Base-by-base conservation (phyloP, 2,888 invertebrate genomes). In the Drosophila austrosaltans region DNA sequence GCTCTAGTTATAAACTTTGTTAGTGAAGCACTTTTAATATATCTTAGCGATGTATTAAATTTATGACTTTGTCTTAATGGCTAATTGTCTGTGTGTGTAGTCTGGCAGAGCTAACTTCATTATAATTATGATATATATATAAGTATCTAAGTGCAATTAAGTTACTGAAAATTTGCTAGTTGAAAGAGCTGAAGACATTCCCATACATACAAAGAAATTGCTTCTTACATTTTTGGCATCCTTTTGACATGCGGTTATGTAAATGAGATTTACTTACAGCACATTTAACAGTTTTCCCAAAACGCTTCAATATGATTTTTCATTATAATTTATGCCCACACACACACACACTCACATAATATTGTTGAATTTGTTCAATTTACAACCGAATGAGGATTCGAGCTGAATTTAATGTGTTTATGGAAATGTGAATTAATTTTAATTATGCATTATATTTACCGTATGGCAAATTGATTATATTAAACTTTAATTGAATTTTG, bases 31-130 rank as follows among this genome's bases (percentile, higher is more conserved):
- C 81, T 74, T 80, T 76, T 83, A 72, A 80, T 80, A 68, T 74
- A 72, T 65, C 25, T 68, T 54, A 58, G 64, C 54, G 53, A 56
- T 63, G 66, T 66, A 25, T 56, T 32, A 53, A 73, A 76, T 83
- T 87, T 83, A 82, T 76, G 75, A 32, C 69, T 56, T 48, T 5
- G 42, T 62, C 63, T 74, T 83, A 72, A 73, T 75, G 75, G 69
- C 72, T 64, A 80, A 71, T 76, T 77, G 65, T 63, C 54, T 25
- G 53, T 36, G 63, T 73, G 25, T 53, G 25, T 12, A 20, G 25
- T 57, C 10, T 40, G 32, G 7, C n/a, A 36, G 7, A n/a, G 28
- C 20, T 60, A 42, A 42, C 28, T 8, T 32, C 12, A 20, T 30
- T 36, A 16, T n/a, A 56, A 36, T 56, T 69, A 25, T 53, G 58